Evolutionary conservation across 2,797 vertebrate genomes (phyloP).

Genomic region (Acrossocheilus wenchowensis): DNA sequence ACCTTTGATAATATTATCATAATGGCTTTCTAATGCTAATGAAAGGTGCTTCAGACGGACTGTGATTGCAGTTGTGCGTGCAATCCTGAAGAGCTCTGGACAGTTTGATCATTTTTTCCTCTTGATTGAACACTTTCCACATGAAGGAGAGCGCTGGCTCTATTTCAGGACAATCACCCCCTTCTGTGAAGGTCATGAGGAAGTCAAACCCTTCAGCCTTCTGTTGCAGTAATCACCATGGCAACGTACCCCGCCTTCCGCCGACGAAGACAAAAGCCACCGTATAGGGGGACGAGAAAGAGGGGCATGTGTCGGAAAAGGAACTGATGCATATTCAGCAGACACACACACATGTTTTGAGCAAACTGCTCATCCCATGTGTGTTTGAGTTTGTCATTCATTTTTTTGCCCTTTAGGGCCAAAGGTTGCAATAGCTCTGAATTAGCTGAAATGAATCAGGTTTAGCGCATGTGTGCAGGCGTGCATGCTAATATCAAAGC

Average conservation of each 20-base stretch:
- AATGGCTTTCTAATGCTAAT: conserved; percentile 81
- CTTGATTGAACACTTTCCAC: conserved; percentile 47
- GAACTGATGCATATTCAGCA: conserved; percentile 56
- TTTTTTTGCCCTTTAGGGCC: conserved; percentile 24
- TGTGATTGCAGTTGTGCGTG: conserved; percentile 32
- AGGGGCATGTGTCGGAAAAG: conserved; percentile 46
- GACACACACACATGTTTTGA: conserved; percentile 34
- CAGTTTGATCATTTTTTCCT: conserved; percentile 37
- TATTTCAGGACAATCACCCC: conserved; percentile 67
- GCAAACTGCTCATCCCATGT: conserved; percentile 46
- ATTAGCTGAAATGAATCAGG: conserved; percentile 20
- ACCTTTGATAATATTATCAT: conserved; percentile 75
- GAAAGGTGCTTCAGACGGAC: conserved; percentile 67
- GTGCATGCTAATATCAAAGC: conserved; percentile 23
- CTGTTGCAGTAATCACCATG: conserved; percentile 79
- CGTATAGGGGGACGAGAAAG: conserved; percentile 40
- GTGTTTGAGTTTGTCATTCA: conserved; percentile 46
- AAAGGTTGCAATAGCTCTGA: conserved; percentile 33
- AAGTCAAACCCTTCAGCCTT: conserved; percentile 76
- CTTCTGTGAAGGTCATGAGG: conserved; percentile 76
- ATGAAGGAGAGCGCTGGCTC: conserved; percentile 35
- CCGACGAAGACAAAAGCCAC: conserved; percentile 74
- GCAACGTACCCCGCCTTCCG: conserved; percentile 74
- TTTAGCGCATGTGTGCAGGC: neutral
- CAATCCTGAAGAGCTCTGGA: conserved; percentile 31